phyloP scores from a whole-genome alignment of 1,140 invertebrate genomes.

The Coptotermes formosanus region DNA sequence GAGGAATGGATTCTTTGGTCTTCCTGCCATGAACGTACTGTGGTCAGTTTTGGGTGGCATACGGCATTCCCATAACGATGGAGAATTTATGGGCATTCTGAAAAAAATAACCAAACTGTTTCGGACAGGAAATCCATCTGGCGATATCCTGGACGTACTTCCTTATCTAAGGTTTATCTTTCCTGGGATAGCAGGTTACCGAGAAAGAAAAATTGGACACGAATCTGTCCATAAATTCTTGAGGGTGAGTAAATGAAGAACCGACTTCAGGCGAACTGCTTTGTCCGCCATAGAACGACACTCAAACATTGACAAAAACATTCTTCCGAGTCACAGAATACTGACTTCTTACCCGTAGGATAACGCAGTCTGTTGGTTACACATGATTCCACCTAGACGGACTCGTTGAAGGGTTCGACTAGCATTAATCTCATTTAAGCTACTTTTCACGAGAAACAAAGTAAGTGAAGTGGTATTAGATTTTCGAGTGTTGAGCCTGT shows the following conservation, averaged over 20 bases:
- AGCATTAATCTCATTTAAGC: no score
- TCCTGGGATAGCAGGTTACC: neutral
- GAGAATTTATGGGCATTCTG: constrained; percentile 31
- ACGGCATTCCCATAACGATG: constrained; percentile 25
- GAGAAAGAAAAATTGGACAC: neutral
- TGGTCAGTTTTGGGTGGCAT: constrained; percentile 40
- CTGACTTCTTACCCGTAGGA: no score
- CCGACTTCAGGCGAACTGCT: no score
- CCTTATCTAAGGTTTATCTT: neutral
- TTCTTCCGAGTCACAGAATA: no score
- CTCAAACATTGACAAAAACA: no score
- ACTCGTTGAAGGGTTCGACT: no score
- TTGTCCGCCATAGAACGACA: no score
- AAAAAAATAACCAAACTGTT: neutral
- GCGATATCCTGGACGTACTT: neutral
- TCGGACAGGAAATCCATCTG: constrained; percentile 20
- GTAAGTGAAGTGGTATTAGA: no score
- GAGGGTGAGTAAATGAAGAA: neutral
- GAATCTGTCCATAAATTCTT: neutral
- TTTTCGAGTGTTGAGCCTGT: no score
- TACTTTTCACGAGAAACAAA: no score
- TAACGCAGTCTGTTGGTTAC: no score
- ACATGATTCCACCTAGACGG: no score
- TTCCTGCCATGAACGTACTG: constrained; percentile 38
- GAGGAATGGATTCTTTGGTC: constrained; percentile 18